A percentile compares a stretch with the other conserved stretches of the same genome.
phyloP scores from a whole-genome alignment of 1,140 invertebrate genomes.

The Danaus melanippus region DNA sequence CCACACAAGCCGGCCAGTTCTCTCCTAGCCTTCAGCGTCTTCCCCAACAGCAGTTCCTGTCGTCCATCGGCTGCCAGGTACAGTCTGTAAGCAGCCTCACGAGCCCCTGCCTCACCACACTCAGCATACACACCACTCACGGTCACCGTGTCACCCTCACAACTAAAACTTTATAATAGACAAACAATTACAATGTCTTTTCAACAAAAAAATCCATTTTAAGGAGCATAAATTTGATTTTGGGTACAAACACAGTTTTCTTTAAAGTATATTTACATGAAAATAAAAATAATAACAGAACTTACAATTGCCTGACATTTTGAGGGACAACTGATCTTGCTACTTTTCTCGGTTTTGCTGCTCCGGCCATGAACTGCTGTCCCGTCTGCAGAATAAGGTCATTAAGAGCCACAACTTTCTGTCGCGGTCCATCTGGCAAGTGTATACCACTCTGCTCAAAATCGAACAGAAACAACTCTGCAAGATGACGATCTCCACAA shows the following conservation, averaged over 20 bases:
- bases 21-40: slow-evolving; percentile 82
- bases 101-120: slow-evolving; percentile 81
- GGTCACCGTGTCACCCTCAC: slow-evolving; percentile 80
- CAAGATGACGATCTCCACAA: slow-evolving; percentile 88
- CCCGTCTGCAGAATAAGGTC: slow-evolving; percentile 86
- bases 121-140: slow-evolving; percentile 88
- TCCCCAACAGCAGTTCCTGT: slow-evolving; percentile 83
- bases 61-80: slow-evolving; percentile 85
- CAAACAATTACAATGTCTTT: too few species aligned
- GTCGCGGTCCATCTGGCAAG: slow-evolving; percentile 82
- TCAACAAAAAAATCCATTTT: too few species aligned
- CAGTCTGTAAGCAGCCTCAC: slow-evolving; percentile 91
- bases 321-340: slow-evolving; percentile 78
- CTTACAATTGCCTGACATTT: slow-evolving; percentile 83
- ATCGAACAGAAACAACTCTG: slow-evolving; percentile 92
- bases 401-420: slow-evolving; percentile 87
- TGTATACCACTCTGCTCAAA: slow-evolving; percentile 98
- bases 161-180: slow-evolving; percentile 73
- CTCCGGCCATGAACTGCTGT: slow-evolving; percentile 87
- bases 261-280: too few species aligned
- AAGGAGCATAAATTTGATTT: too few species aligned
- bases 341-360: slow-evolving; percentile 78
- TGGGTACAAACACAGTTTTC: too few species aligned
- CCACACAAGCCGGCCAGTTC: slow-evolving; percentile 88
- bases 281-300: slow-evolving; percentile 21